phyloP scores from a whole-genome alignment of 2,888 invertebrate genomes.

The Cryptus viduatorius region DNA sequence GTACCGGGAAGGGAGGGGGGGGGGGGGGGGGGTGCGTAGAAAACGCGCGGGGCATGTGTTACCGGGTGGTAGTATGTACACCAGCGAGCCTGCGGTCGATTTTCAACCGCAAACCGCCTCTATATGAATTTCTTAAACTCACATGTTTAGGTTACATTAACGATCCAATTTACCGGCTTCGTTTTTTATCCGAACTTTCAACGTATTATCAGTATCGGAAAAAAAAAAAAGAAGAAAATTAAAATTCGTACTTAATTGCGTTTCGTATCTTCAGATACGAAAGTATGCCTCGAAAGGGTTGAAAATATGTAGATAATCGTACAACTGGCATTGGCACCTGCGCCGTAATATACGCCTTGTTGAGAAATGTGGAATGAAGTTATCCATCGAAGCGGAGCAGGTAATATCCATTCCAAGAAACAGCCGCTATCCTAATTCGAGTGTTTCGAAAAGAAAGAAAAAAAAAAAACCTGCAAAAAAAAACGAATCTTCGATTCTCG shows the following conservation, averaged over 20 bases:
- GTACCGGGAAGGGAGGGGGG: neutral
- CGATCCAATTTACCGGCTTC: neutral
- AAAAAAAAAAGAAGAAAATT: no score
- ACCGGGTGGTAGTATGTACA: neutral
- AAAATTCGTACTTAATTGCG: neutral
- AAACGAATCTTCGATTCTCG: slow-evolving; percentile 44
- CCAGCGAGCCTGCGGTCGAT: slow-evolving; percentile 19
- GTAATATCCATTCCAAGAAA: slow-evolving; percentile 35
- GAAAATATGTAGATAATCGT: neutral
- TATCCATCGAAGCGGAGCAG: slow-evolving; percentile 40
- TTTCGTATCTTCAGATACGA: neutral
- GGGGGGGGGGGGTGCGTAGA: slow-evolving; percentile 8
- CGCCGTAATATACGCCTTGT: slow-evolving; percentile 21
- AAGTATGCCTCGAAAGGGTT: neutral
- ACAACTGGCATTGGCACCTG: slow-evolving; percentile 9
- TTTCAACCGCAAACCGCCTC: slow-evolving; percentile 11
- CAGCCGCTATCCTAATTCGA: slow-evolving; percentile 47
- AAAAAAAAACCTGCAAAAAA: slow-evolving; percentile 3
- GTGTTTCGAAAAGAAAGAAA: slow-evolving; percentile 22
- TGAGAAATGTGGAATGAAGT: slow-evolving; percentile 53
- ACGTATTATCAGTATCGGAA: neutral
- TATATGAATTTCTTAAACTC: neutral
- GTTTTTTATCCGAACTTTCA: neutral
- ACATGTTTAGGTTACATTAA: neutral
- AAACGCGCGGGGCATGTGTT: neutral